Conservation (phyloP, 1,140 invertebrate species). For the Aphis craccivora region DNA sequence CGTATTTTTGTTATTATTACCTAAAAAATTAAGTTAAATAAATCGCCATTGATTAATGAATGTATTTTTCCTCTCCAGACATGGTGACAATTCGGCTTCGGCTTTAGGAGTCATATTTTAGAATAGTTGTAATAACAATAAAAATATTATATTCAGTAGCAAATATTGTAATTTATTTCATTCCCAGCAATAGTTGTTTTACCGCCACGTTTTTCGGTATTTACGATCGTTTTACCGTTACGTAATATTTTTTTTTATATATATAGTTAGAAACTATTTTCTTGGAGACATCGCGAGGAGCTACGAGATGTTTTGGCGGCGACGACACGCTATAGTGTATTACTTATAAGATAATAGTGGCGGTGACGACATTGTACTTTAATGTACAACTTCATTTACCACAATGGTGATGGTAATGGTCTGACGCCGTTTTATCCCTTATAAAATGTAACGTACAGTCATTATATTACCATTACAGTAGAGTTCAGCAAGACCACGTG, state of each 20-base stretch:
- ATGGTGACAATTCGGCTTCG: too few species aligned
- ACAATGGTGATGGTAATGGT: neutral
- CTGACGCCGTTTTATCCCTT: neutral
- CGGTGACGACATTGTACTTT: neutral
- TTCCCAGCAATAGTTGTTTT: neutral
- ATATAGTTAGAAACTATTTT: too few species aligned
- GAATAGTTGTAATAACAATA: too few species aligned
- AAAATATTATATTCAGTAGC: neutral
- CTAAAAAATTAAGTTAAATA: too few species aligned
- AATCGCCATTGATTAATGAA: too few species aligned
- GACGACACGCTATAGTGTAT: neutral
- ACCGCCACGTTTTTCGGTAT: neutral
- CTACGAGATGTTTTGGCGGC: neutral
- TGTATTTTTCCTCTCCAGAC: too few species aligned
- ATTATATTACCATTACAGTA: neutral
- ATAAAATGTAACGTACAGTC: constrained; percentile 5
- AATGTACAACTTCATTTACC: constrained; percentile 17
- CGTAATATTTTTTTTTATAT: neutral
- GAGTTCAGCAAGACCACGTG: neutral
- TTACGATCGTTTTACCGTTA: neutral
- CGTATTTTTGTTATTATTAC: too few species aligned
- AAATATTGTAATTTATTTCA: neutral
- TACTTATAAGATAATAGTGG: neutral
- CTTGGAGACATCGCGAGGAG: neutral
- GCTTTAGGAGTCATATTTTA: too few species aligned